Evolutionary conservation across 1,140 invertebrate species (phyloP).

Genomic region (Solen grandis): DNA sequence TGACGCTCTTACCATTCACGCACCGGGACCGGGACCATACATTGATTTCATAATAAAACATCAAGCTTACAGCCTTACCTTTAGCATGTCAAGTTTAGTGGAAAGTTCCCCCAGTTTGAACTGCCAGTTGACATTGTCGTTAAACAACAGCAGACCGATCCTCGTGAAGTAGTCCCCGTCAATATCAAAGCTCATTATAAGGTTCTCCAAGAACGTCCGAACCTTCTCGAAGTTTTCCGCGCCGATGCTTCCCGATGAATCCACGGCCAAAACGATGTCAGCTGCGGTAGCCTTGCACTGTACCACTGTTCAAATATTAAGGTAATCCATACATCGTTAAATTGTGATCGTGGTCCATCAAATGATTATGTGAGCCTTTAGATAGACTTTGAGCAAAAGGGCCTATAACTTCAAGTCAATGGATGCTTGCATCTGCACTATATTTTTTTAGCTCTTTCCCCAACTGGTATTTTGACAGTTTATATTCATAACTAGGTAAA

Average conservation of each 20-base stretch:
- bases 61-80: no score
- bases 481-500: background rate
- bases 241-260: constrained; percentile 64
- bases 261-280: constrained; percentile 66
- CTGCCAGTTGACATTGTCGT: constrained; percentile 29
- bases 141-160: constrained; percentile 43
- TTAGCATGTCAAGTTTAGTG: constrained; percentile 25
- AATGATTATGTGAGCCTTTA: no score
- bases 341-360: no score
- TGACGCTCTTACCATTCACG: no score
- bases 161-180: constrained; percentile 55
- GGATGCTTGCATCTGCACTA: no score
- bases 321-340: no score
- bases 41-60: no score
- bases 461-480: background rate
- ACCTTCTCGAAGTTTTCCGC: constrained; percentile 55
- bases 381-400: no score
- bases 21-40: no score
- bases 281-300: constrained; percentile 27
- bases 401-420: no score
- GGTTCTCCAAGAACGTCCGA: constrained; percentile 45
- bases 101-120: constrained; percentile 34
- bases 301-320: constrained; percentile 11
- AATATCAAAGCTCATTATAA: constrained; percentile 60
- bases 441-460: background rate